Evolutionary conservation across 2,888 invertebrate species (phyloP), one percentile per base, ranked within the genome.

Genomic region (Acanthosepion lycidas): DNA sequence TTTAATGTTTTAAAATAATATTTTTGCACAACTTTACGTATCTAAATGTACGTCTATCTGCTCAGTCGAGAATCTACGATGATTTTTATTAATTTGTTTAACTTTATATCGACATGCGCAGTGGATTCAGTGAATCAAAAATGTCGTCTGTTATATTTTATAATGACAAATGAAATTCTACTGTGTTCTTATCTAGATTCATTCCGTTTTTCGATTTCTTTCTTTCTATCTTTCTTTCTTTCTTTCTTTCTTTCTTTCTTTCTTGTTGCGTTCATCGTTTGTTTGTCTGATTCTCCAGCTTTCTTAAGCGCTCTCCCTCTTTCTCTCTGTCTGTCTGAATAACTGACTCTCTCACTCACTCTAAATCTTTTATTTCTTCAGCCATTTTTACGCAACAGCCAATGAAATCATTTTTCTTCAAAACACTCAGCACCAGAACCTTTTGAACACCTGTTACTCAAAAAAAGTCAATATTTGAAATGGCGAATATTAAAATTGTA

Each of bases 401-500:
- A 78, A 78, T 78, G 12, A 78, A 78, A 78, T 78, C 78, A 78
- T 33, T n/a, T 78, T 33, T 78, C 78, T 78, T 78, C 12, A 78
- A 33, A 78, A n/a, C n/a, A 78, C 78, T 78, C 78, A 78, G 33
- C 78, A 78, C 78, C n/a, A 78, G 78, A 9, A 78, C n/a, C n/a
- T 15, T n/a, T n/a, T 78, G 78, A 78, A 78, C 78, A 78, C 78
- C 78, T 78, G 78, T 78, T 78, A 78, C 78, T n/a, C 15, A 78
- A 78, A 78, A 78, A 78, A 78, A 78, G 78, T 78, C 78, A 78
- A 78, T 78, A 78, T 78, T 78, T 78, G 78, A 78, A 33, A 78
- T 78, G 78, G 78, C 78, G 78, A n/a, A 78, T 78, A 78, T n/a
- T 78, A 78, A 78, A 78, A 78, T 78, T 78, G 78, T 78, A 78